These are phyloP conservation scores for Urocynchramus pylzowi DNA, from an alignment of 2,113 vertebrate species.

Conservation along the genomic window DNA sequence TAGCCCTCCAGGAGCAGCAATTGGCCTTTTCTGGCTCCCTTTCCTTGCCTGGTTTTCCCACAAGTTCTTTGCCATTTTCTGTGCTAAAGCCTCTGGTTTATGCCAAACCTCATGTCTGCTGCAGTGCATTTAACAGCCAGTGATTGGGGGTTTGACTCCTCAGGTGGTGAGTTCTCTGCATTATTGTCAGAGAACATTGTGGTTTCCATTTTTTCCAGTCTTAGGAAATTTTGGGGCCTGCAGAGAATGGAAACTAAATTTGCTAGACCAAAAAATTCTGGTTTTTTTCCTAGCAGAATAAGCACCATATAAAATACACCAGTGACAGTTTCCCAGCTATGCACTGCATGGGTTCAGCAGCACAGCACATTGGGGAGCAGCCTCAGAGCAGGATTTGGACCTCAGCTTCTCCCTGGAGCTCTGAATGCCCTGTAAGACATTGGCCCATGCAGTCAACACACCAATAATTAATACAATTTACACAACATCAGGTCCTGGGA, in stretches of 20 bases:
- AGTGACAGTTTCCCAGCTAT: background rate
- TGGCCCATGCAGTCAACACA: background rate
- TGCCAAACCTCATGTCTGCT: constrained; percentile 24
- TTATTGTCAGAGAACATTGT: background rate
- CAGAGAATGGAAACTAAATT: background rate
- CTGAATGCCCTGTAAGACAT: background rate
- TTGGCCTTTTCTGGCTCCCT: background rate
- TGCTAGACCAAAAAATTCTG: background rate
- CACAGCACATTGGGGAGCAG: background rate
- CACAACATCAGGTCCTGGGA: background rate
- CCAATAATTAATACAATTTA: background rate
- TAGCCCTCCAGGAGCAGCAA: background rate
- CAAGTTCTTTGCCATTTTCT: background rate
- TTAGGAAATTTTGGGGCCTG: background rate
- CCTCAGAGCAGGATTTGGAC: background rate
- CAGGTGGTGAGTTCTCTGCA: background rate
- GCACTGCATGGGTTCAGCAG: background rate
- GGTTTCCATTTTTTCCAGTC: background rate
- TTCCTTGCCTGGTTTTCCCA: background rate
- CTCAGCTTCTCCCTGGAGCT: background rate
- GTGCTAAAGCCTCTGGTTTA: background rate
- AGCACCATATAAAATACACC: background rate
- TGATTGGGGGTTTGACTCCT: background rate
- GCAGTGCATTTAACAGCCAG: background rate
- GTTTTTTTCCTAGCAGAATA: background rate